Evolutionary conservation across 2,888 invertebrate genomes (phyloP).

Genomic region (Drosophila basisetae): DNA sequence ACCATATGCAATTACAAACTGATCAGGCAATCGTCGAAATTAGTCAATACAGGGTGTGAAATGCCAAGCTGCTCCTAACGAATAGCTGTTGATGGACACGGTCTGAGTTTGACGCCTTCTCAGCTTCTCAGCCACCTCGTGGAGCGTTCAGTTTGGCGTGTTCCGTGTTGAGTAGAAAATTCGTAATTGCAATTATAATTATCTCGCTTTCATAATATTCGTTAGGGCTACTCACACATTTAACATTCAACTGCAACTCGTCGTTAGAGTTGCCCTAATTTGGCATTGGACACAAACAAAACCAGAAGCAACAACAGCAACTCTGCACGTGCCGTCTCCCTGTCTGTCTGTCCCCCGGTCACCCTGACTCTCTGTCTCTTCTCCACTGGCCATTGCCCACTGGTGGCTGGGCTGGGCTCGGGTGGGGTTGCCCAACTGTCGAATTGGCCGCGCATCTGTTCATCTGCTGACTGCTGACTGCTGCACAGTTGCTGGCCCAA

Average conservation of each 20-base stretch:
- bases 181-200: constrained; percentile 37
- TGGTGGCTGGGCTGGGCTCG: not conserved
- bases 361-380: not conserved
- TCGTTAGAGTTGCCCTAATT: constrained; percentile 10
- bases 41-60: not conserved
- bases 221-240: constrained; percentile 16
- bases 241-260: not conserved
- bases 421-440: not conserved
- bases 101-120: not conserved
- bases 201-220: constrained; percentile 36
- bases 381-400: not conserved
- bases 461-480: not conserved
- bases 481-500: constrained; percentile 7
- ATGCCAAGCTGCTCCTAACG: not conserved
- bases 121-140: not conserved
- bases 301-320: not conserved
- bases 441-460: not conserved
- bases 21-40: not conserved
- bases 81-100: not conserved
- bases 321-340: not conserved
- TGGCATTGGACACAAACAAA: constrained; percentile 3
- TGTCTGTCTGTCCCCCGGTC: not conserved
- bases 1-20: not conserved
- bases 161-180: constrained; percentile 12
- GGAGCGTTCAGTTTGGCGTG: constrained; percentile 15